Percentiles rank a stretch among this genome's conserved stretches.
phyloP scores from a whole-genome alignment of 2,888 invertebrate species.

The Drosophila subsilvestris region DNA sequence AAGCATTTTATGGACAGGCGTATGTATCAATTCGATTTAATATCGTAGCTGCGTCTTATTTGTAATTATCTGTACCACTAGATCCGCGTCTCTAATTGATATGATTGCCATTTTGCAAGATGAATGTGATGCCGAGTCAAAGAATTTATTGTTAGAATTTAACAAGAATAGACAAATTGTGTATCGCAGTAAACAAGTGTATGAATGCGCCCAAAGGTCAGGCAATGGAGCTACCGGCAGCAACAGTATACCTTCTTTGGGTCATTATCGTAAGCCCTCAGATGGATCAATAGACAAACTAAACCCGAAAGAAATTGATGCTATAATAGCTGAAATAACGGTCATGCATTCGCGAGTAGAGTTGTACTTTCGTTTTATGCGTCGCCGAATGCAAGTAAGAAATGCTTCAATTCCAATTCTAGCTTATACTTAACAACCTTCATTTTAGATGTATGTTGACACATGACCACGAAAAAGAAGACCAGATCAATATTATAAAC shows the following conservation, averaged over 20 bases:
- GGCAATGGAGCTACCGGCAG: constrained; percentile 24
- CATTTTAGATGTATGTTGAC: constrained; percentile 87
- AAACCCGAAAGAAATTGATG: constrained; percentile 94
- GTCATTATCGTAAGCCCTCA: constrained; percentile 83
- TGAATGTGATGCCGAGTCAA: constrained; percentile 90
- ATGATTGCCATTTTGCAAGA: constrained; percentile 90
- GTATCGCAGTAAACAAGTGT: constrained; percentile 87
- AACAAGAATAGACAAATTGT: constrained; percentile 88
- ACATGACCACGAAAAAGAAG: constrained; percentile 85
- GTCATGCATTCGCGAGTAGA: constrained; percentile 95
- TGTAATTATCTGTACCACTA: constrained; percentile 8
- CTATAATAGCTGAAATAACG: constrained; percentile 94
- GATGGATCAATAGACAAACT: constrained; percentile 85
- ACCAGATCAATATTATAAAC: constrained; percentile 84
- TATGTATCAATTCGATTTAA: constrained; percentile 26
- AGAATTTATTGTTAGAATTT: constrained; percentile 89
- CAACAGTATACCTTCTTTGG: constrained; percentile 68
- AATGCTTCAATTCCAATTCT: neutral
- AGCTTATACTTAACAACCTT: constrained; percentile 1
- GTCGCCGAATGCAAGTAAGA: constrained; percentile 89
- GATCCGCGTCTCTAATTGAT: constrained; percentile 87
- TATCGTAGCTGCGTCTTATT: neutral
- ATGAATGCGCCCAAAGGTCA: constrained; percentile 85
- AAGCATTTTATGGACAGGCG: constrained; percentile 91
- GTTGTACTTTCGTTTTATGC: constrained; percentile 94